Conservation (phyloP, 2,888 invertebrate genomes). For the Cheilosia vernalis region DNA sequence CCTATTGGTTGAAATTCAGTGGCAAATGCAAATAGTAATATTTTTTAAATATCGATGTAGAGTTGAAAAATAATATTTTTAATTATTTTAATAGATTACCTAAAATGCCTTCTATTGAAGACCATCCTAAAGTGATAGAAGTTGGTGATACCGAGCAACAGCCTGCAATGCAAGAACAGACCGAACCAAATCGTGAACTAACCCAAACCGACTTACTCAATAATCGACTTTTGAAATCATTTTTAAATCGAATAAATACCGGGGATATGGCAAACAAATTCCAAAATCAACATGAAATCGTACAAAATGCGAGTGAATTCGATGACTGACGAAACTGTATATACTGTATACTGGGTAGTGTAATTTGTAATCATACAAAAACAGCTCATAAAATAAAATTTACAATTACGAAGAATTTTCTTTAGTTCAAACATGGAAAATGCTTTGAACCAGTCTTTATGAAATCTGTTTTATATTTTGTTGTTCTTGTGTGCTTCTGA, state of each 20-base stretch:
- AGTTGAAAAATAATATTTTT: too few species aligned
- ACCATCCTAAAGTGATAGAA: conserved; percentile 68
- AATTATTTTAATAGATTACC: not conserved
- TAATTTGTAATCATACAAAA: too few species aligned
- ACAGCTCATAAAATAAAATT: too few species aligned
- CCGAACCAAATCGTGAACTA: conserved; percentile 77
- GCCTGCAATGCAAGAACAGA: conserved; percentile 62
- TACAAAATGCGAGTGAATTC: conserved; percentile 27
- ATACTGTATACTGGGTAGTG: too few species aligned
- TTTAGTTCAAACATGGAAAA: too few species aligned
- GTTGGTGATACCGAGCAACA: conserved; percentile 38
- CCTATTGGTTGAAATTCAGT: too few species aligned
- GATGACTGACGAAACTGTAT: conserved; percentile 30
- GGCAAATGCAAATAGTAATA: too few species aligned
- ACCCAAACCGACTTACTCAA: conserved; percentile 82
- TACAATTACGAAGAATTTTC: too few species aligned
- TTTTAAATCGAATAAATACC: conserved; percentile 79
- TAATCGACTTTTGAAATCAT: conserved; percentile 79
- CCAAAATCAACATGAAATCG: conserved; percentile 2
- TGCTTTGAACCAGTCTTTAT: too few species aligned
- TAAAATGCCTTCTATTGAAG: conserved; percentile 79
- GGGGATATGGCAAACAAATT: conserved; percentile 47
- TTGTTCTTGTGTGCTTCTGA: too few species aligned
- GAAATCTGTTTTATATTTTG: too few species aligned
- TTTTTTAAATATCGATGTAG: too few species aligned